Percentiles rank a stretch among this genome's conserved stretches.
phyloP scores from a whole-genome alignment of 2,113 vertebrate species.

The Gallinago jamesoni region DNA sequence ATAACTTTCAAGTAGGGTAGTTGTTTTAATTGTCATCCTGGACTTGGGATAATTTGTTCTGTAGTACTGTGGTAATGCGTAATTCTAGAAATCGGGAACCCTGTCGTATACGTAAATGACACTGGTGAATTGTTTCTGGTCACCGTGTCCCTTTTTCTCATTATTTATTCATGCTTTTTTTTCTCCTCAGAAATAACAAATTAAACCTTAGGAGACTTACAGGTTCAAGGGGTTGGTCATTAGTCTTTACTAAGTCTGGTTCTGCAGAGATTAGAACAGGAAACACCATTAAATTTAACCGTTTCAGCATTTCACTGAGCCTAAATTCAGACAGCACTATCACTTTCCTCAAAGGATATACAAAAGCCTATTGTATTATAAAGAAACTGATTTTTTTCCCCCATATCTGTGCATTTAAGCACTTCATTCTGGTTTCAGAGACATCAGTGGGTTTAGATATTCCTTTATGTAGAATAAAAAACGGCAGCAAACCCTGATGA shows the following conservation, averaged over 20 bases:
- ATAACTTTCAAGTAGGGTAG: background rate
- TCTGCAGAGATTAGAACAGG: conserved; percentile 19
- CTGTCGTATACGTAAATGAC: background rate
- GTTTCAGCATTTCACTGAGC: background rate
- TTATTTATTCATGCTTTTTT: conserved; percentile 43
- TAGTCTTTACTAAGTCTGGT: conserved; percentile 28
- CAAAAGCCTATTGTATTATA: background rate
- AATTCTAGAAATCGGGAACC: conserved; percentile 2
- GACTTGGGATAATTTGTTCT: conserved; percentile 11
- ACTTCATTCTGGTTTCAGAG: background rate
- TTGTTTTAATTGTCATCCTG: background rate
- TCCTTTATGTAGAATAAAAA: conserved; percentile 8
- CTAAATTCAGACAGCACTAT: background rate
- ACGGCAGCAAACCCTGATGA: background rate
- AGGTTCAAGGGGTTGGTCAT: conserved; percentile 30
- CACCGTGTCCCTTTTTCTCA: background rate
- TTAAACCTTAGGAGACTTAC: conserved; percentile 12
- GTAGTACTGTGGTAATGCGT: conserved; percentile 2
- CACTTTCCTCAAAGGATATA: background rate
- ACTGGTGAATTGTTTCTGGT: conserved; percentile 24
- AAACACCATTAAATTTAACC: background rate
- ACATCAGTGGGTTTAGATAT: background rate
- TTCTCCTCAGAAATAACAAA: conserved; percentile 34
- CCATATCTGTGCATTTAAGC: background rate
- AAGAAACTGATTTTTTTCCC: background rate